These are phyloP conservation scores for Micrastur ruficollis DNA, from an alignment of 2,797 vertebrate genomes.

Conservation along the genomic window DNA sequence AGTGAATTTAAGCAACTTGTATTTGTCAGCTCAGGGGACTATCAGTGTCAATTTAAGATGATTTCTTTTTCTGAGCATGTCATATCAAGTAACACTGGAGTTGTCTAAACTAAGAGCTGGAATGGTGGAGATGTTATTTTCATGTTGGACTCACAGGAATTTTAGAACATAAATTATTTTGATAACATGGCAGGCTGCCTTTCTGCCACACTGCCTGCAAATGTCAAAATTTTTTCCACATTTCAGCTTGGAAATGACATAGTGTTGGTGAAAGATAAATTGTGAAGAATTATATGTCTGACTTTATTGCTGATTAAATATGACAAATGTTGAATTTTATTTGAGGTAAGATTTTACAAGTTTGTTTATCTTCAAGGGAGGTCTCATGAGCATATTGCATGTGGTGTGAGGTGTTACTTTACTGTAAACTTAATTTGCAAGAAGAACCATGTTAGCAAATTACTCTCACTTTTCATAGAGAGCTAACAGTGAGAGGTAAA, in stretches of 20 bases:
- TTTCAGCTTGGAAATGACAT: conserved; percentile 60
- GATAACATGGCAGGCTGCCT: conserved; percentile 63
- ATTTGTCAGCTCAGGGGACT: background rate
- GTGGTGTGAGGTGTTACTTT: background rate
- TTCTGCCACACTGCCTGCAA: conserved; percentile 60
- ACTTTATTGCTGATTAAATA: conserved; percentile 62
- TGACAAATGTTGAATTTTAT: conserved; percentile 50
- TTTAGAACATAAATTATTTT: conserved; percentile 73
- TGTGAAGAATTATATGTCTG: conserved; percentile 36
- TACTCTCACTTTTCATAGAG: background rate
- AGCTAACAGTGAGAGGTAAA: background rate
- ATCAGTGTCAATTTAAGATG: conserved; percentile 3
- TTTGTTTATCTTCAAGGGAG: conserved; percentile 50
- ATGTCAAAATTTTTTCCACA: conserved; percentile 17
- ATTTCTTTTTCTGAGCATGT: background rate
- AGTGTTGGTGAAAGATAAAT: conserved; percentile 59
- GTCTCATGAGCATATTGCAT: background rate
- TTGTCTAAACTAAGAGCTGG: conserved; percentile 54
- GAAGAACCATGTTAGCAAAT: background rate
- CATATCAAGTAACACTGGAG: conserved; percentile 1
- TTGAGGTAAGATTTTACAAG: conserved; percentile 56
- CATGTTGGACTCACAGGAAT: conserved; percentile 51
- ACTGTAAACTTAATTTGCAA: background rate
- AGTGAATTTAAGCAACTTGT: background rate
- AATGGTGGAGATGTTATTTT: conserved; percentile 55